Percentiles rank a stretch among this genome's conserved stretches.
Evolutionary conservation across 2,888 invertebrate genomes (phyloP).

Genomic region (Sinelater perroti): DNA sequence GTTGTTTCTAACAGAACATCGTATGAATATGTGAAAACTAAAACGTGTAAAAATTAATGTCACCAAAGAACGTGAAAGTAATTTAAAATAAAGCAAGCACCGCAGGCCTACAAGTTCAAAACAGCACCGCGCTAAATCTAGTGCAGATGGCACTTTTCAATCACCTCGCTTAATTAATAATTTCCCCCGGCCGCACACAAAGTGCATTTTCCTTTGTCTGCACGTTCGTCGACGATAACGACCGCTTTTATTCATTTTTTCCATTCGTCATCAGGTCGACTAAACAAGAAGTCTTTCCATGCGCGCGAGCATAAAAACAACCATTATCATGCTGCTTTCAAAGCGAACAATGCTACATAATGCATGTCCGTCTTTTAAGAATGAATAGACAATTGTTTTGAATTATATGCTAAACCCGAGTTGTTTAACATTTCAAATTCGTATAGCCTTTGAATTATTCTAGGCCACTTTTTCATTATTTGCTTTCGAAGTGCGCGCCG

Average conservation of each 20-base stretch:
- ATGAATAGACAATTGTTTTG: slow-evolving; percentile 52
- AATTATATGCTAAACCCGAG: slow-evolving; percentile 46
- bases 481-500: slow-evolving; percentile 33
- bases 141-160: too few species aligned
- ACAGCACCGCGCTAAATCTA: too few species aligned
- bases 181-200: slow-evolving; percentile 11
- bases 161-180: slow-evolving; percentile 18
- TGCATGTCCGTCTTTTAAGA: slow-evolving; percentile 48
- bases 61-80: too few species aligned
- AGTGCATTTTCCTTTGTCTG: slow-evolving; percentile 21
- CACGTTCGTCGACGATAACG: slow-evolving; percentile 27
- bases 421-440: slow-evolving; percentile 48
- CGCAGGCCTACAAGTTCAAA: too few species aligned
- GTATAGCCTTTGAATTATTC: slow-evolving; percentile 43
- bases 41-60: too few species aligned
- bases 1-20: too few species aligned
- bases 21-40: too few species aligned
- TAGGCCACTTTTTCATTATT: slow-evolving; percentile 41
- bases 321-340: slow-evolving; percentile 49
- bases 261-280: slow-evolving; percentile 3
- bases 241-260: neutral
- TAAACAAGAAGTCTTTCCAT: slow-evolving; percentile 21
- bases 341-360: slow-evolving; percentile 50
- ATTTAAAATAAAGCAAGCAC: too few species aligned
- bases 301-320: slow-evolving; percentile 42